These are phyloP conservation scores for Cranoglanis bouderius DNA, from an alignment of 2,113 vertebrate species.

Conservation along the genomic window DNA sequence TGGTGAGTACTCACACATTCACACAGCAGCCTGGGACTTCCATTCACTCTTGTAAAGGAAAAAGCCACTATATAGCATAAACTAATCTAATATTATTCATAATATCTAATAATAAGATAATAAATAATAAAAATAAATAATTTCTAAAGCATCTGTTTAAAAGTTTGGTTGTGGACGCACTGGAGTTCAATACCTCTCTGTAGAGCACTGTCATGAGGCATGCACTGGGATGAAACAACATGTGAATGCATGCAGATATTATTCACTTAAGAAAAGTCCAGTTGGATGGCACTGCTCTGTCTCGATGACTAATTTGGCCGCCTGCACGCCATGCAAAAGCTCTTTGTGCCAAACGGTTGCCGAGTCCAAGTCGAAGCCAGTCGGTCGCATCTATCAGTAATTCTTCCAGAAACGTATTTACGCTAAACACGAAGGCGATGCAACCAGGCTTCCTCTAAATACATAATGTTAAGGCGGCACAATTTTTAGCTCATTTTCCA, in stretches of 20 bases:
- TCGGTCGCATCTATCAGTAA: slow-evolving; percentile 50
- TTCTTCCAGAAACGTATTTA: slow-evolving; percentile 61
- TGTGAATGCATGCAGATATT: slow-evolving; percentile 17
- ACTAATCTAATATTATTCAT: neutral
- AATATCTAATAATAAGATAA: neutral
- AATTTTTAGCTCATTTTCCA: slow-evolving; percentile 72
- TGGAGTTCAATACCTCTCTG: neutral
- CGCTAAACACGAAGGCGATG: slow-evolving; percentile 52
- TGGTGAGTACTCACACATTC: slow-evolving; percentile 75
- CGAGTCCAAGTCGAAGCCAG: slow-evolving; percentile 69
- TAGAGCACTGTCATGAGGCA: neutral
- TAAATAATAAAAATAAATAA: no score
- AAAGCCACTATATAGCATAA: neutral
- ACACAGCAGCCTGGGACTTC: neutral
- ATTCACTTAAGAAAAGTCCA: slow-evolving; percentile 35
- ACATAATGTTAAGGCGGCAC: slow-evolving; percentile 61
- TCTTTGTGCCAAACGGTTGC: slow-evolving; percentile 59
- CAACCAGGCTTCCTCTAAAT: slow-evolving; percentile 65
- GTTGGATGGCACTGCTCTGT: slow-evolving; percentile 26
- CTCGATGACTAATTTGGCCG: slow-evolving; percentile 49
- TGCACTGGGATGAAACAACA: slow-evolving; percentile 1
- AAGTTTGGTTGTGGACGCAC: neutral
- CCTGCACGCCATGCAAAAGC: neutral
- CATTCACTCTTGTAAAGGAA: neutral
- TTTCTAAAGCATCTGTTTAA: neutral